Percentiles rank a stretch among this genome's conserved stretches.
Conservation (phyloP, 2,797 vertebrate genomes). For the Sebastes nivosus region DNA sequence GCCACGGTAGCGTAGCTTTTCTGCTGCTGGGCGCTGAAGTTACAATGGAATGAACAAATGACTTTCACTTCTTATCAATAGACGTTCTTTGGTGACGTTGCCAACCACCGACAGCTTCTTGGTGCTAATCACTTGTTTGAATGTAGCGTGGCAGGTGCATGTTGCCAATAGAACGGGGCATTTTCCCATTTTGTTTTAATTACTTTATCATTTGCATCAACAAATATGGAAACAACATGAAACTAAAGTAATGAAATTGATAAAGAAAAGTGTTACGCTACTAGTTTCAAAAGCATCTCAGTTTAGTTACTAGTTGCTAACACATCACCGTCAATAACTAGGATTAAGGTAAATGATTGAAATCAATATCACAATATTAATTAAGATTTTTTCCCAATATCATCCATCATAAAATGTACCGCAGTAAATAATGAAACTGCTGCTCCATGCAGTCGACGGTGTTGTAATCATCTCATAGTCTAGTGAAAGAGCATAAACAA, state of each 20-base stretch:
- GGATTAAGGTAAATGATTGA: too few species aligned
- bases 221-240: neutral
- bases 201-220: neutral
- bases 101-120: too few species aligned
- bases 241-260: neutral
- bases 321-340: neutral
- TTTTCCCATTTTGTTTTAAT: neutral
- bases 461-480: neutral
- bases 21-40: too few species aligned
- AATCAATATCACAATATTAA: neutral
- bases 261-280: neutral
- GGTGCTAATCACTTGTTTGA: too few species aligned
- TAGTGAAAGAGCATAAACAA: neutral
- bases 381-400: neutral
- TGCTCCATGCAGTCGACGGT: neutral
- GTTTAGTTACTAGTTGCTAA: neutral
- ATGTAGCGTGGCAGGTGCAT: too few species aligned
- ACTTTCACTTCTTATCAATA: too few species aligned
- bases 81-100: too few species aligned
- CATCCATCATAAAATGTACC: neutral
- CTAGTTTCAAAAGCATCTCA: neutral
- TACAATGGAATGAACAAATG: too few species aligned
- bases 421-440: neutral
- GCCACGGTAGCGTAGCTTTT: too few species aligned
- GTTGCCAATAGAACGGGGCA: too few species aligned